phyloP scores from a whole-genome alignment of 2,113 vertebrate species.

The Salvelinus sp. region DNA sequence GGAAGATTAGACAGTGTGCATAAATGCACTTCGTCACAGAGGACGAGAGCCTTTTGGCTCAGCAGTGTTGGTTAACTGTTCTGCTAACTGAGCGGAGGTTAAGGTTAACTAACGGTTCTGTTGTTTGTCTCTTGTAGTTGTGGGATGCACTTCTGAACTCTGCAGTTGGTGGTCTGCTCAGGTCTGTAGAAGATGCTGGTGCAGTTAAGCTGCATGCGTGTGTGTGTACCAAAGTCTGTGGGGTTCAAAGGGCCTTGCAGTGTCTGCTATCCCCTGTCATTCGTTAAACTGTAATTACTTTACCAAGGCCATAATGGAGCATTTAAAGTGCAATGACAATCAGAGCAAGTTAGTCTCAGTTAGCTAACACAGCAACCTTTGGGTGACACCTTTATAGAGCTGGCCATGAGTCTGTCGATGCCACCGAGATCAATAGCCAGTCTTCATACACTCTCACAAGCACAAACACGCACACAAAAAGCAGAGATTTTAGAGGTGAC shows the following conservation, averaged over 20 bases:
- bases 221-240: conserved; percentile 7
- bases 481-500: not conserved
- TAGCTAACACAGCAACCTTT: conserved; percentile 54
- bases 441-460: too few species aligned
- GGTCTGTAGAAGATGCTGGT: not conserved
- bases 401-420: conserved; percentile 10
- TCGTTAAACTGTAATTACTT: conserved; percentile 79
- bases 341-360: conserved; percentile 45
- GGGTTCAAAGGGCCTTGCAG: conserved; percentile 64
- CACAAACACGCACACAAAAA: conserved; percentile 36
- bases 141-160: too few species aligned
- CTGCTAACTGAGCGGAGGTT: too few species aligned
- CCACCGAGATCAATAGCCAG: not conserved
- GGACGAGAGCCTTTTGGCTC: too few species aligned
- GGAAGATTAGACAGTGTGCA: too few species aligned
- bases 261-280: conserved; percentile 60
- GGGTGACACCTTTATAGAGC: not conserved
- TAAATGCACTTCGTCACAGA: too few species aligned
- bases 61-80: too few species aligned
- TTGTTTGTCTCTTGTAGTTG: not conserved
- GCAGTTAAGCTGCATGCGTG: not conserved
- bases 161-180: not conserved
- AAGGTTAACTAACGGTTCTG: not conserved
- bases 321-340: conserved; percentile 73
- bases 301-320: conserved; percentile 68